Evolutionary conservation across 2,888 invertebrate species (phyloP), one percentile per base, ranked within the genome.

Genomic region (Lasius platythorax): DNA sequence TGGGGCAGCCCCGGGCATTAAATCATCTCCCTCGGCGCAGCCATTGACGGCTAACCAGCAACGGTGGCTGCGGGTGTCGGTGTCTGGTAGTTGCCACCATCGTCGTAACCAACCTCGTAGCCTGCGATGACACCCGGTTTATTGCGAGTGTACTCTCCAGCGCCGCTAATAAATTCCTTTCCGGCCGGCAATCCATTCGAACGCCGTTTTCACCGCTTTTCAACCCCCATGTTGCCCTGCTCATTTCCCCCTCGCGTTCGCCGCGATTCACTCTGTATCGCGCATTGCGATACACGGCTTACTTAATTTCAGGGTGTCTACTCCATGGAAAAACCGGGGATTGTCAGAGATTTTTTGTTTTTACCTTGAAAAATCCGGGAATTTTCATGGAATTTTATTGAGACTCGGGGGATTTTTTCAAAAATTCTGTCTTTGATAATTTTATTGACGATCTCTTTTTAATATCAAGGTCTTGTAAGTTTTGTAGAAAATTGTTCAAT

Each of bases 101-200:
- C 86, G 91, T 91, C 92, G 92, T 93, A 93, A 93, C 93, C 93
- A 91, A 92, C 92, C 93, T 92, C 89, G 89, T 88, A 92, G 91
- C 91, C 92, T 93, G 90, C 91, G 90, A 88, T 92, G 93, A 93
- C 92, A 93, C 91, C 91, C 87, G 93, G 92, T 95, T 95, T 94
- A 95, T 95, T 93, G 94, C 94, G 91, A 93, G 92, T 93, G 91
- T 92, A 92, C 92, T 89, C 88, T 89, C 88, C 91, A 89, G 89
- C 90, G 82, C 87, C 90, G 92, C 92, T 94, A 93, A 94, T 94
- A 94, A 94, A 94, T 94, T 93, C 92, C 93, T 92, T 91, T 89
- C 86, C 89, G 90, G 78, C 87, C 86, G 78, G 83, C 89, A 85
- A 85, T 89, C 88, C 85, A 89, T 88, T 85, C 85, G 87, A 86